Evolutionary conservation across 1,140 invertebrate species (phyloP).

Genomic region (Ptiloglossa arizonensis): DNA sequence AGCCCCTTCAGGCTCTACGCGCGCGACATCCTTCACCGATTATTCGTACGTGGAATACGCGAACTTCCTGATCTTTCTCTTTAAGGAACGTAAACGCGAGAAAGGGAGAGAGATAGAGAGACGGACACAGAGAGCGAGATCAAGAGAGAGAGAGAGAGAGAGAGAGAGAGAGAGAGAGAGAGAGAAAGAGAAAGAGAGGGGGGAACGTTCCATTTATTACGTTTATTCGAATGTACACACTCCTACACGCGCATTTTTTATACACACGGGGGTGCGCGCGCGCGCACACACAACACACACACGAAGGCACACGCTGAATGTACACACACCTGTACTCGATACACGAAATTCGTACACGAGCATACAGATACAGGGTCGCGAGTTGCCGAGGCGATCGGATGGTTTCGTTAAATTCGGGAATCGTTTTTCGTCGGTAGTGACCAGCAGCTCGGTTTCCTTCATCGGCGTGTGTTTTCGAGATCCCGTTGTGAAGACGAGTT

Average conservation of each 20-base stretch:
- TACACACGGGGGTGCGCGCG: not conserved
- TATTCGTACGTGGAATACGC: not conserved
- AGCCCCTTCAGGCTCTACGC: constrained; percentile 54
- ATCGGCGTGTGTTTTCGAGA: not conserved
- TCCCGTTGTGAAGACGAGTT: not conserved
- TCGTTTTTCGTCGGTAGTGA: not conserved
- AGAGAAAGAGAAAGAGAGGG: not conserved
- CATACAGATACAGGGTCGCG: too few species aligned
- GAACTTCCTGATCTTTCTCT: not conserved
- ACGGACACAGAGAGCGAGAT: too few species aligned
- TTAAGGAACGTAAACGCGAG: constrained; percentile 15
- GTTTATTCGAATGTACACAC: not conserved
- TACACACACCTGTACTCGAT: too few species aligned
- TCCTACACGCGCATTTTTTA: too few species aligned
- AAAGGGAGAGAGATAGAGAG: too few species aligned
- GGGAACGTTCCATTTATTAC: not conserved
- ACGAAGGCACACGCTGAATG: too few species aligned
- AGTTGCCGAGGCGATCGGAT: too few species aligned
- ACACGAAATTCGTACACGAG: not conserved
- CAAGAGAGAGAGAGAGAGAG: too few species aligned
- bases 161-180: not conserved
- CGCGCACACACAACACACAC: not conserved
- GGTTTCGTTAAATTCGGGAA: not conserved
- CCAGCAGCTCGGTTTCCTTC: too few species aligned
- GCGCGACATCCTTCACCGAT: constrained; percentile 26